Evolutionary conservation across 2,888 invertebrate species (phyloP).

Genomic region (Chironomus riparius): DNA sequence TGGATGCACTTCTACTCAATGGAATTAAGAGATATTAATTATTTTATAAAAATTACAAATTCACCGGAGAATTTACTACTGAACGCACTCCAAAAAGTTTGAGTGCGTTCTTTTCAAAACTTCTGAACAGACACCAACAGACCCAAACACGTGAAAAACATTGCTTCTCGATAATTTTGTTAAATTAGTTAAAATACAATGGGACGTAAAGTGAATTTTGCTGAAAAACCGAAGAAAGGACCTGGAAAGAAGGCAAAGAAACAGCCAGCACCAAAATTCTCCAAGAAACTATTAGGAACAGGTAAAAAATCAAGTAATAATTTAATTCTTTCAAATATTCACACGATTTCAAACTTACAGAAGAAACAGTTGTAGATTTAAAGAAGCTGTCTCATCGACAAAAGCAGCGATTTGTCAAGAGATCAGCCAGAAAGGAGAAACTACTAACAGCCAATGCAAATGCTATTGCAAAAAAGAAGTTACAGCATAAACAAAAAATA

Average conservation of each 20-base stretch:
- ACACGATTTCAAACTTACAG: conserved; percentile 31
- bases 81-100: background rate
- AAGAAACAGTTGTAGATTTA: conserved; percentile 45
- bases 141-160: background rate
- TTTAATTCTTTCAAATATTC: background rate
- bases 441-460: no score
- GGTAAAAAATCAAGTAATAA: conserved; percentile 16
- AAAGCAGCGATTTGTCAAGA: conserved; percentile 55
- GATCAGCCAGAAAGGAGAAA: conserved; percentile 35
- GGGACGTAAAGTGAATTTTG: conserved; percentile 80
- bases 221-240: conserved; percentile 66
- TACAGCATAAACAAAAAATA: conserved; percentile 32
- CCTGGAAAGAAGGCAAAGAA: conserved; percentile 82
- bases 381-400: conserved; percentile 60
- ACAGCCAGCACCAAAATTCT: conserved; percentile 63
- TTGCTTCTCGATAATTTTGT: background rate
- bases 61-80: background rate
- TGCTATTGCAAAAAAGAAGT: conserved; percentile 42
- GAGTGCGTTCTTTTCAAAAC: background rate
- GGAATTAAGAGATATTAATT: background rate
- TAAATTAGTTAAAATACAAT: conserved; percentile 44
- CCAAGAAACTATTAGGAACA: conserved; percentile 38
- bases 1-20: background rate
- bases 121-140: background rate
- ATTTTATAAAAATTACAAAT: background rate